A percentile compares a stretch with the other conserved stretches of the same genome.
These are phyloP conservation scores for Macrobrachium nipponense DNA, from an alignment of 1,140 invertebrate species.

Conservation along the genomic window DNA sequence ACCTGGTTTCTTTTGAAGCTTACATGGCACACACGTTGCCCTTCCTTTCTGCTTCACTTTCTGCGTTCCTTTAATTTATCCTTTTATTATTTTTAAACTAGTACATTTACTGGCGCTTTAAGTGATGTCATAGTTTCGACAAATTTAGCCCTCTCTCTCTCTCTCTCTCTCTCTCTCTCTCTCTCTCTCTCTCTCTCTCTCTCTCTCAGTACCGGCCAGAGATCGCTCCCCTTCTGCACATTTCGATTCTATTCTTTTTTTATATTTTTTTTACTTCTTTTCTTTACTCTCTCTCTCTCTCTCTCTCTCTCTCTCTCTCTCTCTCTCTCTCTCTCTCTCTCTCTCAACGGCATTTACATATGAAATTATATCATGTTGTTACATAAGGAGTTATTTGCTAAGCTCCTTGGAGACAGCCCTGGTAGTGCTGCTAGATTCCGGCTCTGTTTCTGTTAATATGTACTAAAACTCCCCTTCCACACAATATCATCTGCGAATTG, in stretches of 20 bases:
- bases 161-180: neutral
- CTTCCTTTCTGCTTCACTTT: neutral
- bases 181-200: neutral
- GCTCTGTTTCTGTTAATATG: no score
- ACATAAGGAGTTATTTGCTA: neutral
- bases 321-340: neutral
- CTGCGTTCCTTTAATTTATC: neutral
- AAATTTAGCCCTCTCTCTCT: neutral
- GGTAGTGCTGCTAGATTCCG: no score
- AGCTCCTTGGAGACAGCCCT: neutral
- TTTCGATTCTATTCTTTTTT: no score
- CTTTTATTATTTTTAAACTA: neutral
- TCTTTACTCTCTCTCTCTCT: neutral
- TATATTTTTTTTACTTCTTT: neutral
- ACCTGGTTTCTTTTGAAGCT: neutral
- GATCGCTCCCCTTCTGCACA: neutral
- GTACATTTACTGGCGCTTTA: neutral
- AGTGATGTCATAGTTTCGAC: no score
- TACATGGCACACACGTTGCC: neutral
- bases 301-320: neutral
- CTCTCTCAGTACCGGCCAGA: neutral
- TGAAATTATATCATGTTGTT: neutral
- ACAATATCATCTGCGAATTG: no score
- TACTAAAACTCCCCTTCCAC: no score
- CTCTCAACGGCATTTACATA: neutral